Percentiles rank a stretch among this genome's conserved stretches.
These are phyloP conservation scores for Clarias gariepinus DNA, from an alignment of 2,113 vertebrate species.

Conservation along the genomic window DNA sequence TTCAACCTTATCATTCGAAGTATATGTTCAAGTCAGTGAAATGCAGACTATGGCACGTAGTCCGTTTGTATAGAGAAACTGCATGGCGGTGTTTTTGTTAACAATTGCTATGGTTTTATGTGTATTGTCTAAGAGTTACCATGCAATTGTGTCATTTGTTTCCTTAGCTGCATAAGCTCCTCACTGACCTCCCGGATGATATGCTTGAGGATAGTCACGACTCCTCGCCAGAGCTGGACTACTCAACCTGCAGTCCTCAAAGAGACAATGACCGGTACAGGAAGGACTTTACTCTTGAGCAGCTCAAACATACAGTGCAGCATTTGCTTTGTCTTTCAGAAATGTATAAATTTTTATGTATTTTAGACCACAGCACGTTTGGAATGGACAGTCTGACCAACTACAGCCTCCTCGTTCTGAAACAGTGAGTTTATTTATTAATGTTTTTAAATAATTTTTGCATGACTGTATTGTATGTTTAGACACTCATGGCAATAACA, in stretches of 20 bases:
- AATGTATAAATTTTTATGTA: slow-evolving; percentile 18
- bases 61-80: slow-evolving; percentile 16
- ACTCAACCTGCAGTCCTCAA: slow-evolving; percentile 75
- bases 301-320: background rate
- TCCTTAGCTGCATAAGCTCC: slow-evolving; percentile 84
- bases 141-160: slow-evolving; percentile 31
- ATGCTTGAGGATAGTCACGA: slow-evolving; percentile 93
- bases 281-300: background rate
- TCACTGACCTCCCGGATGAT: slow-evolving; percentile 96
- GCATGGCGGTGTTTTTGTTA: slow-evolving; percentile 35
- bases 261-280: slow-evolving; percentile 73
- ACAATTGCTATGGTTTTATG: slow-evolving; percentile 29
- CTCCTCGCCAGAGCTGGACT: slow-evolving; percentile 77
- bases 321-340: background rate
- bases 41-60: background rate
- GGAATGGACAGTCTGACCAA: slow-evolving; percentile 66
- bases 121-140: background rate
- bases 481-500: background rate
- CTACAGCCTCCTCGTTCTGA: slow-evolving; percentile 67
- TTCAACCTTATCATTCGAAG: too few species aligned
- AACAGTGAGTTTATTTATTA: slow-evolving; percentile 64
- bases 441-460: background rate
- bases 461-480: background rate
- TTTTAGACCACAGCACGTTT: slow-evolving; percentile 71
- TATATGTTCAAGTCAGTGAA: too few species aligned